Base-by-base conservation (phyloP, 2,888 invertebrate genomes). In the Lissonota sp. region DNA sequence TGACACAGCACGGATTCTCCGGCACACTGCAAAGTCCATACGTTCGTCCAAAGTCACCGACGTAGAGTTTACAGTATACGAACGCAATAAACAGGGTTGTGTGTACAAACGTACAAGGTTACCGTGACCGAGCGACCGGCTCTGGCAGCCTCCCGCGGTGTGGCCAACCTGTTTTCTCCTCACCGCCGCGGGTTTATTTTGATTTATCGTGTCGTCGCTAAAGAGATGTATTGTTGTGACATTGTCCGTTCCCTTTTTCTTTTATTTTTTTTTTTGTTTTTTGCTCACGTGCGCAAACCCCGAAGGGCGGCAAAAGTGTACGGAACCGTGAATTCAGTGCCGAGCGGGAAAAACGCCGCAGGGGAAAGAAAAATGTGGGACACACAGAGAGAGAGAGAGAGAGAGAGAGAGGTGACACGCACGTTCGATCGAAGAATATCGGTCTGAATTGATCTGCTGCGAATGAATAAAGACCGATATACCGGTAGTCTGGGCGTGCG, bases 171-270 rank as follows among this genome's bases (percentile, higher is more conserved):
- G 90, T 89, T 90, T 87, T 86, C 82, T 73, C 80, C 64, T 79
- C 85, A 82, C 83, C 83, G 79, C 82, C 86, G 84, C 3, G 87
- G 87, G 87, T 89, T 91, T 90, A 90, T 90, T 90, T 90, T 89
- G 88, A 90, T 91, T 90, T 89, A 90, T 90, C 86, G 88, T 88
- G 88, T 89, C 89, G 87, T 86, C 88, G 88, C 88, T 90, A 90
- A 90, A 90, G 88, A 89, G 88, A 90, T 89, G 88, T 88, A 90
- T 90, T 90, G 89, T 90, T 90, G 87, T 88, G 90, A 90, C 90
- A 86, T 88, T 87, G 85, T 84, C 83, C 84, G 83, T 79, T 84
- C 81, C 85, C 85, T 84, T 85, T 26, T 26, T 26, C 26, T 26
- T 26, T 26, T 26, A 26, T 26, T 26, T 26, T 26, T 26, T 3